Conservation (phyloP, 2,888 invertebrate genomes). For the Xylocampa areola region DNA sequence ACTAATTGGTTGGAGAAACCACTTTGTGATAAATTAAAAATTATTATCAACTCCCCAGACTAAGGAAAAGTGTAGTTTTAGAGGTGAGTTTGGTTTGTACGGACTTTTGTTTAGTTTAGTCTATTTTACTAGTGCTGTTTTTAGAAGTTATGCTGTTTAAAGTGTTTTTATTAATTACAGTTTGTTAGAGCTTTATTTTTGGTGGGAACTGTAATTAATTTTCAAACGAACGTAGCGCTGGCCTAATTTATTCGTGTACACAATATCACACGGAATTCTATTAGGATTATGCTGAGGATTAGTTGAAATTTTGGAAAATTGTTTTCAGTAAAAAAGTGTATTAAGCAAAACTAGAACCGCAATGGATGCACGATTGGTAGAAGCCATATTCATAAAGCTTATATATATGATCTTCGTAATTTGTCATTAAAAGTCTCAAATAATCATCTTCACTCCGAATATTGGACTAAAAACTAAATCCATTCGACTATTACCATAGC, state of each 20-base stretch:
- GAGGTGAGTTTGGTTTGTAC: slow-evolving; percentile 36
- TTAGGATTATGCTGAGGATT: background rate
- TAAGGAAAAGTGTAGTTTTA: slow-evolving; percentile 50
- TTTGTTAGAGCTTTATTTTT: slow-evolving; percentile 23
- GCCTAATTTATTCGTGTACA: slow-evolving; percentile 6
- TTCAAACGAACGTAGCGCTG: slow-evolving; percentile 8
- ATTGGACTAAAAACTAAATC: slow-evolving; percentile 6
- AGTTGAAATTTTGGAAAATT: background rate
- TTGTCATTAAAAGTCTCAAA: too few species aligned
- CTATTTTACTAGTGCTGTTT: slow-evolving; percentile 8
- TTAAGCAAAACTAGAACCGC: too few species aligned
- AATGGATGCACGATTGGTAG: too few species aligned
- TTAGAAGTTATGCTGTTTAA: background rate
- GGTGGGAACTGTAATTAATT: slow-evolving; percentile 29
- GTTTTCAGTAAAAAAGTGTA: background rate
- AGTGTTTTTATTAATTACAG: slow-evolving; percentile 39
- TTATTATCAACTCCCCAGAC: slow-evolving; percentile 56
- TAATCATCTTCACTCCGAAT: too few species aligned
- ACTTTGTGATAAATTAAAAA: slow-evolving; percentile 69
- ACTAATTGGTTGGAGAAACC: slow-evolving; percentile 74
- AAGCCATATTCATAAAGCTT: too few species aligned
- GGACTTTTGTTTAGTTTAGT: slow-evolving; percentile 46
- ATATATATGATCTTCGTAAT: too few species aligned
- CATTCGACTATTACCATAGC: slow-evolving; percentile 10
- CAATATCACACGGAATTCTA: slow-evolving; percentile 1